Evolutionary conservation across 2,113 vertebrate species (phyloP).

Genomic region (Hippopotamus amphibius): DNA sequence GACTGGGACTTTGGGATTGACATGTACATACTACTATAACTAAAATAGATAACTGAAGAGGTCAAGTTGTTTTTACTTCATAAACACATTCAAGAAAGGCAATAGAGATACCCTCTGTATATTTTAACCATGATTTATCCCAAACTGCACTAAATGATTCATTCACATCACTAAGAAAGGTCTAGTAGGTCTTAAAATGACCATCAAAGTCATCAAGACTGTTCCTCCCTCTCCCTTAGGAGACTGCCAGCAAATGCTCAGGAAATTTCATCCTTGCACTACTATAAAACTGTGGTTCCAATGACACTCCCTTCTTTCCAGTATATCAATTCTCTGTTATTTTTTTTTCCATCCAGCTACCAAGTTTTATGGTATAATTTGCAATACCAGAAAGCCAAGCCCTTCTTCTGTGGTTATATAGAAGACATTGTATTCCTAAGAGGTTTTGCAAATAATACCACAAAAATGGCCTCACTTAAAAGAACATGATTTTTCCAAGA

Average conservation of each 20-base stretch:
- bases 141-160: neutral
- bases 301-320: neutral
- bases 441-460: constrained; percentile 57
- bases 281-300: neutral
- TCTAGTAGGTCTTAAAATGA: neutral
- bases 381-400: constrained; percentile 57
- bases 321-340: constrained; percentile 49
- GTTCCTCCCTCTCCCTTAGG: neutral
- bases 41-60: neutral
- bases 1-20: neutral
- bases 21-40: neutral
- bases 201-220: neutral
- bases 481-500: constrained; percentile 46
- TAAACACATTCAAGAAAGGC: neutral
- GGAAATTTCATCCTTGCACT: neutral
- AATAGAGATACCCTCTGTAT: neutral
- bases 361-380: constrained; percentile 53
- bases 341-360: constrained; percentile 65
- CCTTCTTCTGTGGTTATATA: constrained; percentile 57
- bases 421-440: constrained; percentile 42
- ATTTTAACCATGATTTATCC: neutral
- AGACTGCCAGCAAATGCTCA: neutral
- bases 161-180: neutral
- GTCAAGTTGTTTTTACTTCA: constrained; percentile 35
- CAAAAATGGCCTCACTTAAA: constrained; percentile 50